Evolutionary conservation across 2,113 vertebrate genomes (phyloP), one percentile per base, ranked within the genome.

Genomic region (Salminus brasiliensis): DNA sequence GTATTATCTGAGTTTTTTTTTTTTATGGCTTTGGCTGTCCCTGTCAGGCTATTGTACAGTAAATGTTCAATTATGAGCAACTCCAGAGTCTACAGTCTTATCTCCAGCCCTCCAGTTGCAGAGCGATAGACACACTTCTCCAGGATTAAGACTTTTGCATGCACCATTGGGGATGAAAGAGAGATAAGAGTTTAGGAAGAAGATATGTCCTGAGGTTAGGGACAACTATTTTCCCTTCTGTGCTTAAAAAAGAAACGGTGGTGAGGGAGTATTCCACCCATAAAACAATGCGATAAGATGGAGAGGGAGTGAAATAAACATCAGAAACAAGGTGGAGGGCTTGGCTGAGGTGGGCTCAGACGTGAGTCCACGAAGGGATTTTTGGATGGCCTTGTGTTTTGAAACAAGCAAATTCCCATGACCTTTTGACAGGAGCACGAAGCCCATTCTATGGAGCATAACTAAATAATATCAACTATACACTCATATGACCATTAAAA

Each of bases 21-120:
- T 68, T 83, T 72, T 45, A 73, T 65, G 18, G 45, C 2, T 39
- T 45, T 72, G 39, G 49, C 34, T 68, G 49, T 80, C 53, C 21
- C 68, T 60, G 68, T 43, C 41, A 76, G 34, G 25, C 27, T 45
- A 76, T 80, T 76, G 78, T 76, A 73, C 73, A 76, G 72, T 80
- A 80, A 73, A 66, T 62, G 68, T 59, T 84, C 74, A 80, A 77
- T 84, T 84, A 77, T 62, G 74, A 68, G 68, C 43, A 65, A 67
- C 53, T 77, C 74, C 59, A 30, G 77, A 62, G 59, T 55, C 32
- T 52, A 60, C 43, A 71, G 30, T 59, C 68, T 84, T 80, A 80
- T 84, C 74, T 73, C 23, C 21, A 84, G 63, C 53, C 53, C 27
- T 67, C 69, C 78, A 68, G 62, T 80, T 47, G 45, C 59, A 18